A percentile compares a stretch with the other conserved stretches of the same genome.
Evolutionary conservation across 2,888 invertebrate species (phyloP).

Genomic region (Rotaria macrura): DNA sequence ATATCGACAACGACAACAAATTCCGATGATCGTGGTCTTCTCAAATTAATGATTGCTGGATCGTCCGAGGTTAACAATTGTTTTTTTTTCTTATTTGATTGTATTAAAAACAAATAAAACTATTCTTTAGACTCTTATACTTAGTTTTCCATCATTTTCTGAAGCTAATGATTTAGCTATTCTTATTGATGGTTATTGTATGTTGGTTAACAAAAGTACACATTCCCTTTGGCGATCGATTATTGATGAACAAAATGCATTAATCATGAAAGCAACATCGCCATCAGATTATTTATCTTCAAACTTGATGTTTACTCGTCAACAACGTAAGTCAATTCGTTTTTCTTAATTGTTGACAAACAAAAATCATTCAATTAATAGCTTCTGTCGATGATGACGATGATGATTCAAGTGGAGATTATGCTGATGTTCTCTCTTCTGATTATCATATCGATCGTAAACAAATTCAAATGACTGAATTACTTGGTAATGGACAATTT

Average conservation of each 20-base stretch:
- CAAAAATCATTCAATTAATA: too few species aligned
- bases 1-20: neutral
- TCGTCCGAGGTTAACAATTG: neutral
- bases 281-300: neutral
- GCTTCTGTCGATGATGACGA: neutral
- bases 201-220: neutral
- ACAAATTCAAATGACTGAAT: conserved; percentile 72
- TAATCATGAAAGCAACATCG: neutral
- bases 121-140: conserved; percentile 13
- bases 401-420: conserved; percentile 11
- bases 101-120: neutral
- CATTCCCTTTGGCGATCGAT: neutral
- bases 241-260: neutral
- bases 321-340: too few species aligned
- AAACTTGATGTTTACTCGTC: too few species aligned
- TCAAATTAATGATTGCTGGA: neutral
- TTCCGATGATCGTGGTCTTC: neutral
- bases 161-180: conserved; percentile 29
- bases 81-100: neutral
- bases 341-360: too few species aligned
- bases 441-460: conserved; percentile 59
- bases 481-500: conserved; percentile 94
- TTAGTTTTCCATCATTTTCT: conserved; percentile 5
- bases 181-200: conserved; percentile 29
- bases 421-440: neutral